Evolutionary conservation across 23 tunicate genomes (phyloP).

Genomic region (Oikopleura dioica): DNA sequence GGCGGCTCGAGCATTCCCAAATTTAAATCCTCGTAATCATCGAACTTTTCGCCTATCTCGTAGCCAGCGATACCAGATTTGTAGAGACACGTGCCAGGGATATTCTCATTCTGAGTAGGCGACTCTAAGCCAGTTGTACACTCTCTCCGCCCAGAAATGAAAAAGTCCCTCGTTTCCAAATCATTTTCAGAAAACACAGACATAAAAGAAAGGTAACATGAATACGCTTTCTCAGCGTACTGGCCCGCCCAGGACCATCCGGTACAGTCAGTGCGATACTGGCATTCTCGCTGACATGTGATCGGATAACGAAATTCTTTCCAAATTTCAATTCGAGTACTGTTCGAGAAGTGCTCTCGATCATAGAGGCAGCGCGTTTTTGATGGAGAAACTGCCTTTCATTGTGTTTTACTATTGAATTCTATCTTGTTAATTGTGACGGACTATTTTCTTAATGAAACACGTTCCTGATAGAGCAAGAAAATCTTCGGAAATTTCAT

Average conservation of each 20-base stretch:
- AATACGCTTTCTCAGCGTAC: neutral
- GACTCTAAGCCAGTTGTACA: neutral
- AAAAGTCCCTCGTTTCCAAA: neutral
- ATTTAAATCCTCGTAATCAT: neutral
- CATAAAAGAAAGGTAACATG: neutral
- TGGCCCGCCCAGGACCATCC: constrained; percentile 12
- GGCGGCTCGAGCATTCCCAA: neutral
- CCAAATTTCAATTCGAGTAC: no score
- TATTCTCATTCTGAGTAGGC: no score
- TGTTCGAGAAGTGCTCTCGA: no score
- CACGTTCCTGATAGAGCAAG: no score
- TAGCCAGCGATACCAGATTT: neutral
- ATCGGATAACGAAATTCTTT: neutral
- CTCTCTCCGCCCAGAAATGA: neutral
- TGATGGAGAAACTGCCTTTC: no score
- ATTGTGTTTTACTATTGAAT: no score
- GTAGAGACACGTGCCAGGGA: neutral
- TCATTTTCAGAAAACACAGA: neutral
- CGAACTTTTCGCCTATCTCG: neutral
- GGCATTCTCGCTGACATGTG: constrained; percentile 5
- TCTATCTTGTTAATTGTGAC: no score
- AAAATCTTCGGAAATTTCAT: no score
- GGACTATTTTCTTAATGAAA: no score
- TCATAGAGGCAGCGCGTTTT: no score
- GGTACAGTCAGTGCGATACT: neutral